Evolutionary conservation across 2,888 invertebrate species (phyloP), one percentile per base, ranked within the genome.

Genomic region (Oscheius sp.): DNA sequence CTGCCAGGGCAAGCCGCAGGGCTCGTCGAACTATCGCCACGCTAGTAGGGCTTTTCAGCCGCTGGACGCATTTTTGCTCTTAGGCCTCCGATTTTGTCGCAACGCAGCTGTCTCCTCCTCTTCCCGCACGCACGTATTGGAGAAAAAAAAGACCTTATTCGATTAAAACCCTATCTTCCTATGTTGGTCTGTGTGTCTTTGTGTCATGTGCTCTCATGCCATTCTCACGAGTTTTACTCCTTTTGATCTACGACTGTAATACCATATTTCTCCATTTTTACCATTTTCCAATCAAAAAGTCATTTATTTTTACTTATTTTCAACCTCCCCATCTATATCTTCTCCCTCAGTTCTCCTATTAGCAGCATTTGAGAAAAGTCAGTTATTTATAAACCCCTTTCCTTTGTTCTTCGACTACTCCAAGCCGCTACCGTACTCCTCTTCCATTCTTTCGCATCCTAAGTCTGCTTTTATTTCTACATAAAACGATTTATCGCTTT

Each of bases 201-300:
- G 48, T 55, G 55, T 55, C 52, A 52, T 52, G 52, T 52, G 52
- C 34, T 55, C 37, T 37, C 33, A 42, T 55, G 31, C 55, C 55
- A 55, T 55, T 55, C 55, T 55, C 55, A 55, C 55, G 55, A 55
- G 55, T 55, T 34, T 55, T 55, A 55, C 55, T 34, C 55, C 55
- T 17, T 37, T n/a, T n/a, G n/a, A n/a, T n/a, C n/a, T n/a, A n/a
- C n/a, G n/a, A n/a, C n/a, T n/a, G n/a, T n/a, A n/a, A n/a, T n/a
- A n/a, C n/a, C n/a, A n/a, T n/a, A n/a, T n/a, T n/a, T n/a, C n/a
- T n/a, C n/a, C n/a, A n/a, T n/a, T n/a, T n/a, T n/a, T n/a, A n/a
- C n/a, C n/a, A n/a, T n/a, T n/a, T n/a, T n/a, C n/a, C n/a, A n/a
- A n/a, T n/a, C n/a, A n/a, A n/a, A n/a, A n/a, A n/a, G n/a, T n/a